Base-by-base conservation (phyloP, 1,140 invertebrate species). In the Drosophila sucinea region DNA sequence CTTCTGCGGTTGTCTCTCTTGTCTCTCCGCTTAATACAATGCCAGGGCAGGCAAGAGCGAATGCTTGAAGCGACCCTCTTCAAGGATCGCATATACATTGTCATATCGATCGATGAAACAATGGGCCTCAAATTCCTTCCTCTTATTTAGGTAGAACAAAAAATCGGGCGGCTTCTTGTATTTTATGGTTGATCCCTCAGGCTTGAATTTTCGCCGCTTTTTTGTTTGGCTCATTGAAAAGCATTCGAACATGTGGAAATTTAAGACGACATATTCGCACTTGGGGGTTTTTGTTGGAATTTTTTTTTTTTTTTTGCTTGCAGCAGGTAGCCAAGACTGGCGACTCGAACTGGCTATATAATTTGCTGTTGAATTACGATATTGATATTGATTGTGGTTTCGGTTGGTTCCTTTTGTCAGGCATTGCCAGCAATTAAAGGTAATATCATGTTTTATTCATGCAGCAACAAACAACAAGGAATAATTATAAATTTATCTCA, bases 41-140 rank as follows among this genome's bases (percentile, higher is more conserved):
- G 73, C 84, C 66, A 76, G 71, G 67, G 67, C 82, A 64, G 54
- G 69, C 83, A 86, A 67, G 62, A 77, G 69, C 60, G 44, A 73
- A 73, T 57, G 65, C 33, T 32, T 51, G n/a, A 35, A 33, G 33
- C 47, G 70, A 77, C 84, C 77, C 77, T 79, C 77, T 77, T 79
- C 77, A 79, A 77, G 57, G 40, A 72, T 33, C 32, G 17, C 17
- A 30, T 33, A 58, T 23, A 51, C 44, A 27, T 51, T 51, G 44
- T 58, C 56, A 35, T 58, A 58, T 58, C 56, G 56, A 58, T 38
- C 56, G 56, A 25, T 58, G 3, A 25, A 58, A 58, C 56, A 58
- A 58, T 58, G 56, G 56, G 17, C 32, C 7, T 58, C 44, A 47
- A 47, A 47, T 47, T 47, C 44, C 23, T 10, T 51, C 11, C 23